phyloP scores from a whole-genome alignment of 2,797 vertebrate species.

The Limosa lapponica region DNA sequence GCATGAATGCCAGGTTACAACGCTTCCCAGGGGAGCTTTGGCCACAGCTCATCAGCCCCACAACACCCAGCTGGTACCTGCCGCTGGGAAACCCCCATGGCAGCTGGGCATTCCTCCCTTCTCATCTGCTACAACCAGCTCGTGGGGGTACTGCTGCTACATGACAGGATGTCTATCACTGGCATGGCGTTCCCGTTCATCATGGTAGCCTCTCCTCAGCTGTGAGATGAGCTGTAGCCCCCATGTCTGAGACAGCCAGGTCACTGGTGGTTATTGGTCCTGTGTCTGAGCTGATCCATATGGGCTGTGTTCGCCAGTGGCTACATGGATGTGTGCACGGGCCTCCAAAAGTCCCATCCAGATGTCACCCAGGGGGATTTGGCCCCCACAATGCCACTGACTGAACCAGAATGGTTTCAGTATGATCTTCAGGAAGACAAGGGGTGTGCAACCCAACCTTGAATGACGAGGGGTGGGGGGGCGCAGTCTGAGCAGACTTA shows the following conservation, averaged over 20 bases:
- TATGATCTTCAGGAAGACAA: neutral
- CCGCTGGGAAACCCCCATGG: rapidly evolving
- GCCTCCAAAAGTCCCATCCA: neutral
- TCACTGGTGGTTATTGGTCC: neutral
- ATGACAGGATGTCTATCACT: rapidly evolving
- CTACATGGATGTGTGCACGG: rapidly evolving
- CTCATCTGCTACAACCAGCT: neutral
- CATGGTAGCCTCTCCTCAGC: neutral
- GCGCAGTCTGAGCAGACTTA: neutral
- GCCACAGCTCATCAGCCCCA: neutral
- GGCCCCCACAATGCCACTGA: neutral
- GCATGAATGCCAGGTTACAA: neutral
- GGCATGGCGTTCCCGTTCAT: rapidly evolving
- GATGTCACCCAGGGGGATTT: rapidly evolving
- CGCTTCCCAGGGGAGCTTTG: neutral
- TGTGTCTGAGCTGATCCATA: neutral
- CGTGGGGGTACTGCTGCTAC: rapidly evolving
- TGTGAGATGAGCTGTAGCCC: neutral
- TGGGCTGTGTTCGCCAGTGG: rapidly evolving
- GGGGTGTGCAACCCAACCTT: neutral
- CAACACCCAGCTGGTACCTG: neutral
- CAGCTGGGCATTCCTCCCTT: neutral
- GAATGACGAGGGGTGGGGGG: too few species aligned
- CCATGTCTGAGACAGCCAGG: rapidly evolving
- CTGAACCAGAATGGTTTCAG: neutral